phyloP scores from a whole-genome alignment of 2,888 invertebrate genomes.

The Noctua janthina region DNA sequence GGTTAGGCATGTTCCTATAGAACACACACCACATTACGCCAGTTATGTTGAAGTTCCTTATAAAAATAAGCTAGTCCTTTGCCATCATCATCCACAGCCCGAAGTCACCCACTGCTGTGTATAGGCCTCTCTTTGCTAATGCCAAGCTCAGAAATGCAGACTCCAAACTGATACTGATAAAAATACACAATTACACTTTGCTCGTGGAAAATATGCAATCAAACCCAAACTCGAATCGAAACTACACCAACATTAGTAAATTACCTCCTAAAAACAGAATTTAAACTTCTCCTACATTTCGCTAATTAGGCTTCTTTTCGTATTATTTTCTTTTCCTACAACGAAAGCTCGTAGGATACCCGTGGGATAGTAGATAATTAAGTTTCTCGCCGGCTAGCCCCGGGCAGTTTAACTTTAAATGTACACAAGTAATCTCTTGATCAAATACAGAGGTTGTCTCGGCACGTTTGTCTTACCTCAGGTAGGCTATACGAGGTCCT shows the following conservation, averaged over 20 bases:
- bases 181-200: not conserved
- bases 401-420: slow-evolving; percentile 29
- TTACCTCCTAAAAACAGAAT: not conserved
- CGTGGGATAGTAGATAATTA: slow-evolving; percentile 53
- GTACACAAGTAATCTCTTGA: slow-evolving; percentile 37
- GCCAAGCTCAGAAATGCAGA: not conserved
- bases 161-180: not conserved
- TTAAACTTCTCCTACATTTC: not conserved
- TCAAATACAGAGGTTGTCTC: slow-evolving; percentile 26
- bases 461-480: slow-evolving; percentile 7
- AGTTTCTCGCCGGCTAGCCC: slow-evolving; percentile 22
- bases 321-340: slow-evolving; percentile 20
- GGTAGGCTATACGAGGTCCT: not conserved
- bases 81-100: too few species aligned
- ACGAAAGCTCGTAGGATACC: slow-evolving; percentile 15
- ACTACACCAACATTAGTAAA: not conserved
- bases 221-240: not conserved
- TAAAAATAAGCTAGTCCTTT: too few species aligned
- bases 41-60: too few species aligned
- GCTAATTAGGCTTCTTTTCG: slow-evolving; percentile 5
- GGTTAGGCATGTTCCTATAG: not conserved
- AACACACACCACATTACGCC: too few species aligned
- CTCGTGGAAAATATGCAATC: not conserved
- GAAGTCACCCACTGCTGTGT: too few species aligned
- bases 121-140: too few species aligned